Evolutionary conservation across 2,113 vertebrate genomes (phyloP).

Genomic region (Fulmarus glacialis): DNA sequence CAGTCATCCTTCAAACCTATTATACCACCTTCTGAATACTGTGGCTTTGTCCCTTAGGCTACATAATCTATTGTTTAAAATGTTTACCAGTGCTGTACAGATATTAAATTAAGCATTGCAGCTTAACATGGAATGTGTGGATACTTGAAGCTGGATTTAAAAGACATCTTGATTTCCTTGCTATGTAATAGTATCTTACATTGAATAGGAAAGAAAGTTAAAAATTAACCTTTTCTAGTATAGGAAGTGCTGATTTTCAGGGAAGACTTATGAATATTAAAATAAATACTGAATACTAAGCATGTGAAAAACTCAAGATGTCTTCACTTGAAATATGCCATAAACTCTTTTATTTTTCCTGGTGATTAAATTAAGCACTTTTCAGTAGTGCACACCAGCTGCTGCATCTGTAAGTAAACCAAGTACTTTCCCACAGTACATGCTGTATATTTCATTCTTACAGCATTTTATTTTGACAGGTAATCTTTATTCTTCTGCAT

Average conservation of each 20-base stretch:
- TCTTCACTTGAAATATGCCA: conserved; percentile 59
- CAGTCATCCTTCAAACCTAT: conserved; percentile 45
- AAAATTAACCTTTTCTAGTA: conserved; percentile 38
- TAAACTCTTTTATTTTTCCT: conserved; percentile 65
- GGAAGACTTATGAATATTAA: conserved; percentile 54
- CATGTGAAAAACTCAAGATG: conserved; percentile 68
- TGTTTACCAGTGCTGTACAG: conserved; percentile 60
- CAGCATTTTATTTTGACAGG: conserved; percentile 72
- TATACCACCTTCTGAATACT: conserved; percentile 67
- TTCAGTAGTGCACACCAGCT: conserved; percentile 70
- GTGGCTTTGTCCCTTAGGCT: conserved; percentile 32
- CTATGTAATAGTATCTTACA: conserved; percentile 55
- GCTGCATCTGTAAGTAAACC: conserved; percentile 67
- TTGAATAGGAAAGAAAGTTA: conserved; percentile 21
- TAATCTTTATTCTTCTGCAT: conserved; percentile 70
- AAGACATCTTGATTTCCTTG: conserved; percentile 60
- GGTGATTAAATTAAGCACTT: conserved; percentile 71
- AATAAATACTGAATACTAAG: conserved; percentile 10
- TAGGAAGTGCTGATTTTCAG: conserved; percentile 2
- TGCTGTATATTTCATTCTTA: conserved; percentile 72
- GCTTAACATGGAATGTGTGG: conserved; percentile 69
- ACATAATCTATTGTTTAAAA: conserved; percentile 61
- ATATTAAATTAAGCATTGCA: conserved; percentile 77
- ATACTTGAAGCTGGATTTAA: conserved; percentile 72
- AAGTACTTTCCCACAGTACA: conserved; percentile 72